Evolutionary conservation across 2,797 vertebrate species (phyloP).

Genomic region (Lithobates pipiens): DNA sequence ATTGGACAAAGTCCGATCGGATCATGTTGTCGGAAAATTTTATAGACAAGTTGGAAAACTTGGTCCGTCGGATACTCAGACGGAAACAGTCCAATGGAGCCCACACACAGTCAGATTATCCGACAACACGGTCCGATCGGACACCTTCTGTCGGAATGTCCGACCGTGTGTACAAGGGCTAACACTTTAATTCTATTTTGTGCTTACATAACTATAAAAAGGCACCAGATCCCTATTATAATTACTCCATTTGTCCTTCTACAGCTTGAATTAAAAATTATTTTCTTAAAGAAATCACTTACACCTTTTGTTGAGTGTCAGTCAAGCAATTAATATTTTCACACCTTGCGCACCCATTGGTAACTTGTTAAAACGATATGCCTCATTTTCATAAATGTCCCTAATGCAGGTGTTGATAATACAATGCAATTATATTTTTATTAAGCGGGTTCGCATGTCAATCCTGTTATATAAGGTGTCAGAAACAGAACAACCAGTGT

Average conservation of each 20-base stretch:
- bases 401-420: background rate
- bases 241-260: background rate
- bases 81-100: too few relatives aligned
- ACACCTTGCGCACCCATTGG: background rate
- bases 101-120: too few relatives aligned
- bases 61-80: too few relatives aligned
- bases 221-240: background rate
- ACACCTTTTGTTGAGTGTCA: background rate
- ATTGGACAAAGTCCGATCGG: too few relatives aligned
- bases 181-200: background rate
- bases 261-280: background rate
- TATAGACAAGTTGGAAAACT: too few relatives aligned
- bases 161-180: too few relatives aligned
- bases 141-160: too few relatives aligned
- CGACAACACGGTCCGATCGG: too few relatives aligned
- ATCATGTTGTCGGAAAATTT: too few relatives aligned
- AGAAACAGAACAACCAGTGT: background rate
- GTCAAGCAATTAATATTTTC: conserved; percentile 19
- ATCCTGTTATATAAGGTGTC: background rate
- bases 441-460: background rate
- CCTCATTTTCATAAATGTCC: background rate
- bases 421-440: background rate
- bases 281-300: background rate
- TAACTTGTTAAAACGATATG: conserved; percentile 9
- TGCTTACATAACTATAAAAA: background rate